Evolutionary conservation across 2,113 vertebrate genomes (phyloP).

Genomic region (Stegastes partitus): DNA sequence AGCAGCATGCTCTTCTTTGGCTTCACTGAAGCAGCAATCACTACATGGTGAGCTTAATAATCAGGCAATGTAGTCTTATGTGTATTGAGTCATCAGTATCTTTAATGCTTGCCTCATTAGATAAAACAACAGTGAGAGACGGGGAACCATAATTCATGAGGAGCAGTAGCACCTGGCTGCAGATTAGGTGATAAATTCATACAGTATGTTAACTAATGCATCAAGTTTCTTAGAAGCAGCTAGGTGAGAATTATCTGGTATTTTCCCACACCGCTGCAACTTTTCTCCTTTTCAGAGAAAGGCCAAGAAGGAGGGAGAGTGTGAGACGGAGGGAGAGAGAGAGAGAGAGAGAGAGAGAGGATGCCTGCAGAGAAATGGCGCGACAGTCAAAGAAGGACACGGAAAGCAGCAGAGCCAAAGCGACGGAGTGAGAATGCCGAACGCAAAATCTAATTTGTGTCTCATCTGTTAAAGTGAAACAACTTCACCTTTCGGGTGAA

Average conservation of each 20-base stretch:
- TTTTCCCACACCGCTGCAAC: conserved; percentile 14
- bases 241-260: conserved; percentile 12
- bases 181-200: not conserved
- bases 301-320: not conserved
- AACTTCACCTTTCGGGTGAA: not conserved
- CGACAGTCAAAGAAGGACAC: conserved; percentile 31
- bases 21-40: conserved; percentile 8
- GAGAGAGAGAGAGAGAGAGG: not conserved
- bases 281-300: conserved; percentile 22
- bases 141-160: not conserved
- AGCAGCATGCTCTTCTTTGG: conserved; percentile 15
- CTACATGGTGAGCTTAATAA: not conserved
- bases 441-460: conserved; percentile 27
- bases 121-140: conserved; percentile 16
- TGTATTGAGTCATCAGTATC: conserved; percentile 27
- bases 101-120: conserved; percentile 35
- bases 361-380: conserved; percentile 27
- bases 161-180: conserved; percentile 17
- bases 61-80: conserved; percentile 10
- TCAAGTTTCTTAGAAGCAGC: not conserved
- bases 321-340: conserved; percentile 20
- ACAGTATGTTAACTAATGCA: conserved; percentile 1
- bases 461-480: not conserved
- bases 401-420: conserved; percentile 36
- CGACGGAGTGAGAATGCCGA: conserved; percentile 28